Evolutionary conservation across 1,140 invertebrate species (phyloP), one percentile per base, ranked within the genome.

Genomic region (Sinella curviseta): DNA sequence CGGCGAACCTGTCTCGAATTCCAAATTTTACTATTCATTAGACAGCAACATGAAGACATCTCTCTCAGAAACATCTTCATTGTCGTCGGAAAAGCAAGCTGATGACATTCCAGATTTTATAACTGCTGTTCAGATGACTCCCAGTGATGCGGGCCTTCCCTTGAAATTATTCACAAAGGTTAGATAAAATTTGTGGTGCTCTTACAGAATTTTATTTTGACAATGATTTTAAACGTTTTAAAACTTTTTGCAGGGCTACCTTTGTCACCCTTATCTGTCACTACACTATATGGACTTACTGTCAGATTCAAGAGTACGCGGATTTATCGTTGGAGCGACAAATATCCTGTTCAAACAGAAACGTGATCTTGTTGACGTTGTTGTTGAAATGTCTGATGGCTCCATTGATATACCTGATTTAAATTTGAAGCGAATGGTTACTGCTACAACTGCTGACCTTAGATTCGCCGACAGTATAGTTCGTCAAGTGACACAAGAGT

Each of bases 331-430:
- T 81, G 98, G 98, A 73, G 97, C 97, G 12, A 98, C 97, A 48
- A 99, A 99, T 90, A 92, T 98, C 24, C 88, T 99, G 8, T 99
- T 99, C 85, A 96, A 97, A 86, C 97, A 98, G 85, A 97, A 97
- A 85, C 91, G 93, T 79, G 94, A 97, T 85, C 87, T 98, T 3
- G 94, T 95, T 84, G 97, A 99, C 89, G 93, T 96, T 35, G 88
- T 99, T 74, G 90, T 99, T 16, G 97, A 97, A 86, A 86, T 90
- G 14, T 94, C 95, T 85, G 93, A 92, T 84, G 92, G 92, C 67
- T 92, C 93, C 85, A 93, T 99, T 85, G 96, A 99, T 86, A 94
- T 95, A 26, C 90, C 92, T 78, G 95, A 98, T 88, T 87, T 92
- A 70, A 93, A 96, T 77, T 86, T 99, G 34, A 91, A 94, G 82